Evolutionary conservation across 2,888 invertebrate species (phyloP).

Genomic region (Polyploca ridens): DNA sequence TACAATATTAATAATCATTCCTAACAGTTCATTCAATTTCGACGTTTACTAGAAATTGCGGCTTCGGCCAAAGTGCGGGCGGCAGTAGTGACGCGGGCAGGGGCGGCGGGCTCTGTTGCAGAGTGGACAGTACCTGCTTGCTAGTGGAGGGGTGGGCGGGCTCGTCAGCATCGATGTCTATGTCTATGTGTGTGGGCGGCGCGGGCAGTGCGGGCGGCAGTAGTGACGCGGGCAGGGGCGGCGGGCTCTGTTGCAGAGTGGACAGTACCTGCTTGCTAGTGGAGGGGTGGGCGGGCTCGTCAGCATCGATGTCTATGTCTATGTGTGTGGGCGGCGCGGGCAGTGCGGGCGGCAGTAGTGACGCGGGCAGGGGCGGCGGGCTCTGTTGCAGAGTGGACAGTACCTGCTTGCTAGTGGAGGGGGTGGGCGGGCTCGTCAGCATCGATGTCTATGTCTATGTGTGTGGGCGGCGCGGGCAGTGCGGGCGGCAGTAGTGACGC

Average conservation of each 20-base stretch:
- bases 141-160: constrained; percentile 48
- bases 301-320: constrained; percentile 18
- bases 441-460: constrained; percentile 17
- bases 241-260: neutral
- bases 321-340: constrained; percentile 40
- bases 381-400: neutral
- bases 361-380: neutral
- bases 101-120: too few species aligned
- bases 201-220: constrained; percentile 42
- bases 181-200: constrained; percentile 33
- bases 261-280: constrained; percentile 54
- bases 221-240: neutral
- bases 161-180: constrained; percentile 20
- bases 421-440: constrained; percentile 37
- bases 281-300: constrained; percentile 40
- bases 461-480: constrained; percentile 27
- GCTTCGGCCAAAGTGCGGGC: too few species aligned
- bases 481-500: constrained; percentile 28
- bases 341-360: constrained; percentile 32
- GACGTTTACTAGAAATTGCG: too few species aligned
- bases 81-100: too few species aligned
- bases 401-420: constrained; percentile 60
- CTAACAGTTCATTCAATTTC: too few species aligned
- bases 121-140: constrained; percentile 46
- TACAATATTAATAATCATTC: too few species aligned